Evolutionary conservation across 2,888 invertebrate genomes (phyloP).

Genomic region (Globia sparganii): DNA sequence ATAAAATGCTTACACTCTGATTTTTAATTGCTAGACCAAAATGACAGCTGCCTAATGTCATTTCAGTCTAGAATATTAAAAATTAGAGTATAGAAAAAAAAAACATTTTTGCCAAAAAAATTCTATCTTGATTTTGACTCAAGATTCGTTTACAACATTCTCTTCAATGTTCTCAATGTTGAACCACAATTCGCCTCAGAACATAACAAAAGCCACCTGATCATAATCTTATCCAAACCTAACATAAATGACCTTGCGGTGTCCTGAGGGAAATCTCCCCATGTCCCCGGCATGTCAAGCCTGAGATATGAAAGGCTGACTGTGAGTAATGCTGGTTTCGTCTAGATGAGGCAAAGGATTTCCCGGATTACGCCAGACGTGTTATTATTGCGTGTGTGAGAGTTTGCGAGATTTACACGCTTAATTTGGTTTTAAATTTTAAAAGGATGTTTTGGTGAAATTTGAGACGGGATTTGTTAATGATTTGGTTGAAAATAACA

Average conservation of each 20-base stretch:
- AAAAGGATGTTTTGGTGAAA: slow-evolving; percentile 14
- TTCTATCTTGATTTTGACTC: not conserved
- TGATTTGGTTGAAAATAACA: slow-evolving; percentile 5
- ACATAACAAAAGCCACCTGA: slow-evolving; percentile 56
- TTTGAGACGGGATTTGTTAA: slow-evolving; percentile 22
- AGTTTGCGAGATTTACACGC: slow-evolving; percentile 34
- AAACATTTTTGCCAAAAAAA: not conserved
- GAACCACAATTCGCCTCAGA: slow-evolving; percentile 24
- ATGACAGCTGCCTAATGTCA: no score
- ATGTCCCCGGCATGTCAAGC: slow-evolving; percentile 66
- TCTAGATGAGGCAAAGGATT: slow-evolving; percentile 65
- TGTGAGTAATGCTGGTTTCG: slow-evolving; percentile 64
- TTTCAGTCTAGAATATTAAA: no score
- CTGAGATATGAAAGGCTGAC: slow-evolving; percentile 71
- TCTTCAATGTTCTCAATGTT: not conserved
- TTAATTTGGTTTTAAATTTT: slow-evolving; percentile 47
- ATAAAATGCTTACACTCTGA: no score
- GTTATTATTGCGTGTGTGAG: slow-evolving; percentile 49
- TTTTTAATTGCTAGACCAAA: no score
- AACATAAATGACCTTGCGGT: slow-evolving; percentile 69
- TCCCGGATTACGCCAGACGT: slow-evolving; percentile 57
- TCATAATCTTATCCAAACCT: slow-evolving; percentile 61
- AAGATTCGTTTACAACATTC: not conserved
- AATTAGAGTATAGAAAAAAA: not conserved
- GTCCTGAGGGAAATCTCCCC: slow-evolving; percentile 74